Base-by-base conservation (phyloP, 2,888 invertebrate genomes). In the Tetragnatha montana region DNA sequence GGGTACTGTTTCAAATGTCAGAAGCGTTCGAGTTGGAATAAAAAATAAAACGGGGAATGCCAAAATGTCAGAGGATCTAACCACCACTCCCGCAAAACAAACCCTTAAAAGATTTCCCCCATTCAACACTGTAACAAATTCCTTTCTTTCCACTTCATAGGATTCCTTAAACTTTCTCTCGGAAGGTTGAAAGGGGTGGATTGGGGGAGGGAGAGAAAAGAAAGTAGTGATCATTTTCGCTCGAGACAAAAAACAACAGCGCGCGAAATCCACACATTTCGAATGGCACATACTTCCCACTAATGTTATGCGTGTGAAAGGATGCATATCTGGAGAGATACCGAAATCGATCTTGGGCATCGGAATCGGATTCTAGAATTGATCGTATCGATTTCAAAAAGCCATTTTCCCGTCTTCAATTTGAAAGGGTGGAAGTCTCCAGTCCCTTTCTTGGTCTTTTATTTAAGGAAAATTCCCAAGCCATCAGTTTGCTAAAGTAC, bases 401-500 rank as follows among this genome's bases (percentile, higher is more conserved):
- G 73, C 80, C 86, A 80, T 80, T 86, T 86, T 70, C 74, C 73
- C 47, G n/a, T 79, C 79, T 60, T n/a, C 71, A 71, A 78, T 68
- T 76, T 75, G 85, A 35, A 79, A 71, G 51, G 35, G 47, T 75
- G 47, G 35, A 22, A n/a, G 35, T n/a, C 68, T 22, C 19, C 35
- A 76, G 76, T 79, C 79, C 51, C 68, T 85, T 78, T 78, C 79
- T 79, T 79, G 51, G 71, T 70, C 71, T 78, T 85, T 73, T 85
- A 70, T 83, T 83, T 68, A 19, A 35, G 19, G 51, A 50, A 79
- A 79, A 85, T 85, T 85, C 85, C 85, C 85, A 6, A 71, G 85
- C 85, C 85, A 85, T 85, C 85, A 79, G 85, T 85, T 85, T 85
- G 79, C 85, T 85, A 85, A 85, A 85, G 85, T 85, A 85, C 85